A percentile compares a stretch with the other conserved stretches of the same genome.
Conservation (phyloP, 2,113 vertebrate species). For the Piaya cayana region DNA sequence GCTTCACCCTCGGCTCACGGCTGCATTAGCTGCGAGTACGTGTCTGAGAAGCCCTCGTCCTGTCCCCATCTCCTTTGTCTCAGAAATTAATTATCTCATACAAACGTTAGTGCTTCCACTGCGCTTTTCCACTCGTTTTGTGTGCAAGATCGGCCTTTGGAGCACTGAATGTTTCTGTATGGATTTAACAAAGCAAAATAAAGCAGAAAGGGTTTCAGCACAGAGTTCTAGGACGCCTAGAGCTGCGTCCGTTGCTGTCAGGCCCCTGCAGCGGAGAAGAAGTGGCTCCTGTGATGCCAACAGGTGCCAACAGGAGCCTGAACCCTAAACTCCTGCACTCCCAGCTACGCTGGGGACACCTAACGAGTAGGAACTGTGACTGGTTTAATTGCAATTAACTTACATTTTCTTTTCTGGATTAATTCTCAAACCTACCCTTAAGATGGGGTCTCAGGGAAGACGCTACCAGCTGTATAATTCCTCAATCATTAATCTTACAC, state of each 20-base stretch:
- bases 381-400: neutral
- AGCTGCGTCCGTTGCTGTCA: neutral
- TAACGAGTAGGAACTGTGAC: neutral
- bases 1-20: neutral
- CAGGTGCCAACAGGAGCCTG: rapidly evolving
- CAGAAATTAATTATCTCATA: neutral
- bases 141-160: neutral
- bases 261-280: neutral
- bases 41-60: neutral
- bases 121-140: neutral
- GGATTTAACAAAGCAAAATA: too few species aligned
- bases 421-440: neutral
- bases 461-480: neutral
- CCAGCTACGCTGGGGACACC: neutral
- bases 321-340: neutral
- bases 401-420: neutral
- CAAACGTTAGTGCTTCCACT: neutral
- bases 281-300: neutral
- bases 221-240: neutral
- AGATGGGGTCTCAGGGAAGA: neutral
- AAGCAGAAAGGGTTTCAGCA: neutral
- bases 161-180: rapidly evolving
- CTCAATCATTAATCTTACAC: neutral
- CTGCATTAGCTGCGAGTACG: neutral
- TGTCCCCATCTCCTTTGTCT: neutral